Evolutionary conservation across 2,113 vertebrate genomes (phyloP).

Genomic region (Saguinus midas): DNA sequence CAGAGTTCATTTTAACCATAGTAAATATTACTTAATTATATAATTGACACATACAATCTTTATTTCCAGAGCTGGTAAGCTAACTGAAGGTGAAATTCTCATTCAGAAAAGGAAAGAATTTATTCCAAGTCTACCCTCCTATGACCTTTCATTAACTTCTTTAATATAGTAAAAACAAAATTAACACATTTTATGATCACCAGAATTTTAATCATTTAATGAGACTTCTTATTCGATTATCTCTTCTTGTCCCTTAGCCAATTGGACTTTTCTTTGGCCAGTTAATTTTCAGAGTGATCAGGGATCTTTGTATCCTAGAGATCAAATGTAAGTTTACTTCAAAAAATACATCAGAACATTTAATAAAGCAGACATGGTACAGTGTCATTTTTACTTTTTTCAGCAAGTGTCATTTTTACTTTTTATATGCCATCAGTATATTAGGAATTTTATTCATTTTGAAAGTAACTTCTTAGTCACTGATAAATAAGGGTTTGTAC

Average conservation of each 20-base stretch:
- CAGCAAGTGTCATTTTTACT: neutral
- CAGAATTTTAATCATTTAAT: neutral
- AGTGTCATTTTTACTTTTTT: neutral
- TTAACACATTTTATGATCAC: neutral
- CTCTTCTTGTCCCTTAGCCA: neutral
- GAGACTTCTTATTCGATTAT: neutral
- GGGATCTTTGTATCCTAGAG: neutral
- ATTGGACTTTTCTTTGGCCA: neutral
- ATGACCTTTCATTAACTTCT: neutral
- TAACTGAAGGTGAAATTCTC: too few species aligned
- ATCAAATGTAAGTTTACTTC: neutral
- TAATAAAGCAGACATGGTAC: neutral
- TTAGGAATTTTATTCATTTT: neutral
- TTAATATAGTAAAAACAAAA: neutral
- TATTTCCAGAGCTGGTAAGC: neutral
- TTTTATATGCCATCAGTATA: neutral
- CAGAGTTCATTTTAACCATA: neutral
- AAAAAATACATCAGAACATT: neutral
- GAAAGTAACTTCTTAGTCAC: neutral
- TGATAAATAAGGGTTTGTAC: neutral
- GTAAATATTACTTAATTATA: neutral
- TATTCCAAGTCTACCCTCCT: neutral
- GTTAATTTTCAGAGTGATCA: neutral
- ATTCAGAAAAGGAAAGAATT: neutral
- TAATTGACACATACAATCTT: neutral